phyloP scores from a whole-genome alignment of 2,113 vertebrate species.

The Tretioscincus oriximinensis region DNA sequence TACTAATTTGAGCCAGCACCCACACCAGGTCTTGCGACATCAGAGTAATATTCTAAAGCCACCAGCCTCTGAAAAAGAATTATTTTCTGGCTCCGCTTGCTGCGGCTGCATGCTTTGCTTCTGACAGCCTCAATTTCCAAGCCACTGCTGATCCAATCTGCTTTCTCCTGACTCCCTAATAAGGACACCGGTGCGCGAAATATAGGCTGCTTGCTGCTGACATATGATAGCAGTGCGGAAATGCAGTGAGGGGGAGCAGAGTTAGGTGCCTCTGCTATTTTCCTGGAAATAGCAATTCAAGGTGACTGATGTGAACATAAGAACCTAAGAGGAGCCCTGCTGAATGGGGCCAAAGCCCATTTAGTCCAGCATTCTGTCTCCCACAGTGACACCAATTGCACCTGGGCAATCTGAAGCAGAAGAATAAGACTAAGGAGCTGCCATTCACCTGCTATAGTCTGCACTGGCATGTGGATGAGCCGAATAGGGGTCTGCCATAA shows the following conservation, averaged over 20 bases:
- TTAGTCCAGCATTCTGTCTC: no score
- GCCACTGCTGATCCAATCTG: constrained; percentile 56
- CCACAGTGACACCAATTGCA: no score
- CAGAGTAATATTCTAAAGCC: constrained; percentile 57
- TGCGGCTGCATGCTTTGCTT: constrained; percentile 43
- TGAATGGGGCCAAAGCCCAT: no score
- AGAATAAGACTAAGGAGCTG: no score
- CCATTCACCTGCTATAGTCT: no score
- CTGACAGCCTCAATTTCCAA: constrained; percentile 58
- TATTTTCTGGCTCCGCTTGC: constrained; percentile 56
- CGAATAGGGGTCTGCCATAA: no score
- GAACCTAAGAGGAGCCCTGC: not conserved
- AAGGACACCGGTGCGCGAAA: constrained; percentile 55
- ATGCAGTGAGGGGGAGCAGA: constrained; percentile 27
- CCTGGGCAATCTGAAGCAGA: no score
- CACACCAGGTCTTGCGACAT: constrained; percentile 57
- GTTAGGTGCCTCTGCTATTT: constrained; percentile 24
- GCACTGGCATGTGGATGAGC: no score
- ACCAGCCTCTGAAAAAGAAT: constrained; percentile 58
- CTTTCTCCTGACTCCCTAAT: constrained; percentile 51
- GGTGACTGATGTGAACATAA: constrained; percentile 39
- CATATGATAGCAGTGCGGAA: constrained; percentile 43
- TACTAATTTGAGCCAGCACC: constrained; percentile 66
- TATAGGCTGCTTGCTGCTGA: constrained; percentile 28
- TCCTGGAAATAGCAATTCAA: constrained; percentile 52